Percentiles rank a stretch among this genome's conserved stretches.
Conservation (phyloP, 2,888 invertebrate genomes). For the Calliphora vomitoria region DNA sequence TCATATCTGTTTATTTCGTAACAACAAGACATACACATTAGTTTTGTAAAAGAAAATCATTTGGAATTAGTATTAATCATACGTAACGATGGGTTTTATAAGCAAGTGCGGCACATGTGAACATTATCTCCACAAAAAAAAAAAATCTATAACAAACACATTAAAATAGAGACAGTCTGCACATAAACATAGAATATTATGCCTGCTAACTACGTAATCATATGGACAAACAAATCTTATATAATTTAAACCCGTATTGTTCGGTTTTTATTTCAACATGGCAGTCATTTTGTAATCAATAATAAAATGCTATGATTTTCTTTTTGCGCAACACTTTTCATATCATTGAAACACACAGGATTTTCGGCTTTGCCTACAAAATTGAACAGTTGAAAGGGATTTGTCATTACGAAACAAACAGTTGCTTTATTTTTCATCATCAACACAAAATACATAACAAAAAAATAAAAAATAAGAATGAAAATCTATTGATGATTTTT, state of each 20-base stretch:
- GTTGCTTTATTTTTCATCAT: neutral
- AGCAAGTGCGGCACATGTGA: neutral
- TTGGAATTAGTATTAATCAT: constrained; percentile 25
- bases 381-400: constrained; percentile 17
- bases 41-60: constrained; percentile 24
- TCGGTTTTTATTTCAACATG: constrained; percentile 4
- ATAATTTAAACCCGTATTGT: constrained; percentile 8
- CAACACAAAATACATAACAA: neutral
- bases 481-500: constrained; percentile 33
- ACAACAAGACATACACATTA: neutral
- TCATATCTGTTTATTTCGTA: neutral
- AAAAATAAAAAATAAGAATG: neutral
- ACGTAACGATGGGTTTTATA: constrained; percentile 2
- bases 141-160: neutral
- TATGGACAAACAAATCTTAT: neutral
- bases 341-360: constrained; percentile 6
- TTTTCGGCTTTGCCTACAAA: neutral
- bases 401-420: constrained; percentile 18
- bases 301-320: constrained; percentile 10
- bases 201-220: neutral
- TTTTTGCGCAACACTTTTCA: neutral
- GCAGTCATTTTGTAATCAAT: constrained; percentile 47
- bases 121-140: neutral
- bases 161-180: neutral
- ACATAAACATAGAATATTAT: constrained; percentile 1